Evolutionary conservation across 2,797 vertebrate genomes (phyloP), one percentile per base, ranked within the genome.

Genomic region (Dendrocincla fuliginosa): DNA sequence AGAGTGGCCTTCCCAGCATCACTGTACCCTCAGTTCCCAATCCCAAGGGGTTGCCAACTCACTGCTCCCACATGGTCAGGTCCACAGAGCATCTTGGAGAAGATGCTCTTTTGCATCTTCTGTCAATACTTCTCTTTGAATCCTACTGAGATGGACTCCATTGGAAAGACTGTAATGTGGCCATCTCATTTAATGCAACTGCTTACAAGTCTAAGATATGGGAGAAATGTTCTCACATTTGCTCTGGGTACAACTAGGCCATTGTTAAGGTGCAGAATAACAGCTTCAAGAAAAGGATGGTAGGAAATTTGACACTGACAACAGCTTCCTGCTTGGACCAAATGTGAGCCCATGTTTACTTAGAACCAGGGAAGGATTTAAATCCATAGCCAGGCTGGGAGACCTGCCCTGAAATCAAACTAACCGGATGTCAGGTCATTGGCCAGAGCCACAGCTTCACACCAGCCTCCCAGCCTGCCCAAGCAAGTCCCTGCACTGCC

Each of bases 201-300:
- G 32, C 16, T 63, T 52, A 63, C 0, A 0, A 28, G 41, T 15
- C 47, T 75, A 65, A 46, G 32, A 50, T 8, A 28, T 1, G 3
- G 35, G 28, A 79, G 30, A 82, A 79, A 59, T 6, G 28, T 28
- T 63, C 68, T 79, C 39, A 53, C 10, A 9, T 47, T 71, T 79
- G 28, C 23, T 79, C 37, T 64, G 46, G 55, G 42, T 35, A 82
- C 27, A 86, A 52, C 49, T 10, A 69, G n/a, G 33, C 30, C 22
- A 49, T 12, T 22, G 37, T 60, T 73, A 42, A 32, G 15, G 12
- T 79, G 57, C 79, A 82, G 53, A 78, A 60, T 23, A 30, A 81
- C 1, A 37, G 10, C 28, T 61, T 87, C 79, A 84, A 70, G 47
- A 44, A 73, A 87, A 93, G 5, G 7, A 49, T 35, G 30, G 32